Conservation (phyloP, 2,888 invertebrate species). For the Barypeithes pellucidus region DNA sequence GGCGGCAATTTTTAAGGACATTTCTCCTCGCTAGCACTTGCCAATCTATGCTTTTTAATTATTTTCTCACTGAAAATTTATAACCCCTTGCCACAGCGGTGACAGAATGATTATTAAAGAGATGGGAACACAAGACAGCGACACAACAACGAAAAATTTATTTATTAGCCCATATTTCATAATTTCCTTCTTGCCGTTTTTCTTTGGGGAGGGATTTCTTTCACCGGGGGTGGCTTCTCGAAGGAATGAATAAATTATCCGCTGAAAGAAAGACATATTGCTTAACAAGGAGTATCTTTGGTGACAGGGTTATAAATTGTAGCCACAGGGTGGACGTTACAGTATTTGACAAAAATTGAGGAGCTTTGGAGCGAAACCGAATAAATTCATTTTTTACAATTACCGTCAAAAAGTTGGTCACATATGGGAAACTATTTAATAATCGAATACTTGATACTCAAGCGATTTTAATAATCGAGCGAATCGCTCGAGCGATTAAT, state of each 20-base stretch:
- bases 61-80: neutral
- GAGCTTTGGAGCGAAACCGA: too few relatives aligned
- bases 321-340: neutral
- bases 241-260: constrained; percentile 43
- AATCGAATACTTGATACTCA: too few relatives aligned
- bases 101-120: constrained; percentile 34
- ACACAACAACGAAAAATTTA: constrained; percentile 40
- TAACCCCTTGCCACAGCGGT: neutral
- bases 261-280: constrained; percentile 35
- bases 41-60: too few relatives aligned
- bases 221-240: constrained; percentile 17
- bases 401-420: too few relatives aligned
- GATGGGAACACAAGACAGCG: constrained; percentile 5
- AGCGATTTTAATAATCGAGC: too few relatives aligned
- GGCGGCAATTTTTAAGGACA: too few relatives aligned
- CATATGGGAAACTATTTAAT: too few relatives aligned
- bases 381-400: too few relatives aligned
- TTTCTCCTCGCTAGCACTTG: too few relatives aligned
- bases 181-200: constrained; percentile 45
- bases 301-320: constrained; percentile 40
- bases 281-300: constrained; percentile 35
- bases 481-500: too few relatives aligned
- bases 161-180: constrained; percentile 51
- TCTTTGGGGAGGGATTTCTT: constrained; percentile 23
- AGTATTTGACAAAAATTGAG: too few relatives aligned